Conservation (phyloP, 2,888 invertebrate species). For the Caenorhabditis zanzibari region DNA sequence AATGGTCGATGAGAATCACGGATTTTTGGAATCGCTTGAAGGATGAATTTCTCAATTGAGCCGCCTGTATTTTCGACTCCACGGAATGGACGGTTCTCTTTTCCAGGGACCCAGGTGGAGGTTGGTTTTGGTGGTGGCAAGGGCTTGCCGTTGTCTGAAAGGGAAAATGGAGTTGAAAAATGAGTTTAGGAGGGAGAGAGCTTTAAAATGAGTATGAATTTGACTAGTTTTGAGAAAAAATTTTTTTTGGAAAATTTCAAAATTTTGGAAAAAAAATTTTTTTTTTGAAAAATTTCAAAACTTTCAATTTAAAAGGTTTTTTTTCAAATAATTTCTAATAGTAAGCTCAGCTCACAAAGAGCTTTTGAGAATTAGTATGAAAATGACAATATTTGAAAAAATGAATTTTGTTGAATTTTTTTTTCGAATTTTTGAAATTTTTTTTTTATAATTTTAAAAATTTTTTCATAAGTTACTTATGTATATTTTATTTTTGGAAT, state of each 20-base stretch:
- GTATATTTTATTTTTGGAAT: no score
- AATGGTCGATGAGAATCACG: slow-evolving; percentile 70
- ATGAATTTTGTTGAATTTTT: no score
- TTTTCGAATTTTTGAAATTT: no score
- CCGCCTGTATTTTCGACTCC: slow-evolving; percentile 77
- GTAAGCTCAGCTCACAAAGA: no score
- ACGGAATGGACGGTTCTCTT: slow-evolving; percentile 81
- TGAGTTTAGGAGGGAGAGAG: background rate
- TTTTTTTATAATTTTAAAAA: no score
- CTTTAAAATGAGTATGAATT: no score
- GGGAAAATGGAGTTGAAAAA: background rate
- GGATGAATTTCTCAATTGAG: slow-evolving; percentile 82
- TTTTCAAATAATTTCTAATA: background rate
- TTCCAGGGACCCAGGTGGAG: slow-evolving; percentile 81
- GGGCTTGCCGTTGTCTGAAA: slow-evolving; percentile 63
- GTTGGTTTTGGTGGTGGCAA: slow-evolving; percentile 70
- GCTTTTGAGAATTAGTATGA: no score
- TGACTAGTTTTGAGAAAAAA: no score
- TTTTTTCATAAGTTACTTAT: no score
- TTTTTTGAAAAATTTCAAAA: background rate
- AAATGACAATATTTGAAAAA: no score
- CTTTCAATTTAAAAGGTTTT: no score
- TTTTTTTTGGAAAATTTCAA: background rate
- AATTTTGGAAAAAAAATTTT: background rate
- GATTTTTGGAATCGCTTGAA: slow-evolving; percentile 80